A percentile compares a stretch with the other conserved stretches of the same genome.
Evolutionary conservation across 2,888 invertebrate species (phyloP).

Genomic region (Hyppa rectilinea): DNA sequence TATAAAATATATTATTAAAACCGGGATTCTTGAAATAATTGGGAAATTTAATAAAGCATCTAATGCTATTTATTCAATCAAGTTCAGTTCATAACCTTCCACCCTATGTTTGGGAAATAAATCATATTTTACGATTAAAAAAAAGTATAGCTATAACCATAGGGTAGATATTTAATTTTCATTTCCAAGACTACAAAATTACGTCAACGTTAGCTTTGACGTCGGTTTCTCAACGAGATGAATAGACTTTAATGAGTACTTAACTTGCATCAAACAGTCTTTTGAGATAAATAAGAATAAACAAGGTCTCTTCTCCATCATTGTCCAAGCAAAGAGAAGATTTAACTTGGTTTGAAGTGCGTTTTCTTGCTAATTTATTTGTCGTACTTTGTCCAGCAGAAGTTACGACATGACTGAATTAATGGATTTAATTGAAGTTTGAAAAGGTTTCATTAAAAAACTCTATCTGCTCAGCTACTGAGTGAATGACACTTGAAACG

Average conservation of each 20-base stretch:
- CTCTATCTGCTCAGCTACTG: conserved; percentile 13
- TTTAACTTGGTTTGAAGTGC: conserved; percentile 38
- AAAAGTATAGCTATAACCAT: background rate
- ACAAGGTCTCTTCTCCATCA: conserved; percentile 34
- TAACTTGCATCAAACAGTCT: conserved; percentile 49
- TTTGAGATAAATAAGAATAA: conserved; percentile 52
- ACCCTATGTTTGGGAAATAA: no score
- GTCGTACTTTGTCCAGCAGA: conserved; percentile 26
- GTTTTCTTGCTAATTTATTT: conserved; percentile 53
- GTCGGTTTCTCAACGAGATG: conserved; percentile 36
- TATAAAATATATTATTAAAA: background rate
- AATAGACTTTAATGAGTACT: conserved; percentile 55
- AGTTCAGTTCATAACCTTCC: no score
- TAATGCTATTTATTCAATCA: no score
- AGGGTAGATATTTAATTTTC: background rate
- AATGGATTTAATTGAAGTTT: conserved; percentile 38
- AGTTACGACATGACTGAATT: conserved; percentile 40
- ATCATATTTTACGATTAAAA: no score
- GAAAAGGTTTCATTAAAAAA: conserved; percentile 47
- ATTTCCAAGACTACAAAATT: conserved; percentile 26
- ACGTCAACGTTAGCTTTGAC: conserved; percentile 45
- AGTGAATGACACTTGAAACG: conserved; percentile 15
- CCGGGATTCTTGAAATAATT: background rate
- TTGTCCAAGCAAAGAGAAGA: conserved; percentile 32
- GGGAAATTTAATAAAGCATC: no score